Evolutionary conservation across 2,888 invertebrate species (phyloP).

Genomic region (Tigriopus californicus): DNA sequence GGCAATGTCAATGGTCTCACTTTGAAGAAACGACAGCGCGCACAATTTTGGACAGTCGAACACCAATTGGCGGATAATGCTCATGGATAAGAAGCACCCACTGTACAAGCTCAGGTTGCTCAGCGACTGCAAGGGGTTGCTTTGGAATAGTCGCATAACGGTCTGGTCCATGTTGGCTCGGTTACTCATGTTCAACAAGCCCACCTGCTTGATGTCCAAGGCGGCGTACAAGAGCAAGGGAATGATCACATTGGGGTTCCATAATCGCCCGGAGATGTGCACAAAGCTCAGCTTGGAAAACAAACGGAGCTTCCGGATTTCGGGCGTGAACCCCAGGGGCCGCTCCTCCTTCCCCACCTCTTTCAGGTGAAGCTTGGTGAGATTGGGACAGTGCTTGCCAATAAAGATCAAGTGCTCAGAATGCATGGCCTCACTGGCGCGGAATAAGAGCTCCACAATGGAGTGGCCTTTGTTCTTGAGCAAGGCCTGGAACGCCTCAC

Average conservation of each 20-base stretch:
- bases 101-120: background rate
- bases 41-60: background rate
- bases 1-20: background rate
- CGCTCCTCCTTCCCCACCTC: background rate
- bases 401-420: background rate
- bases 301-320: background rate
- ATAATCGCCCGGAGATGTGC: background rate
- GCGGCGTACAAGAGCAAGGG: background rate
- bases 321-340: background rate
- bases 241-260: conserved; percentile 9
- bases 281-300: background rate
- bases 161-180: background rate
- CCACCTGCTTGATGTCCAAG: background rate
- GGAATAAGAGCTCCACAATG: background rate
- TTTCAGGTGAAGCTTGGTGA: background rate
- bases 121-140: background rate
- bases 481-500: background rate
- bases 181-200: background rate
- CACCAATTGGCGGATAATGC: background rate
- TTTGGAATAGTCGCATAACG: background rate
- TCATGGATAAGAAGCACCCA: conserved; percentile 6
- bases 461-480: background rate
- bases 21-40: background rate
- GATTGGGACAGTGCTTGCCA: background rate
- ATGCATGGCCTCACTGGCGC: background rate